These are phyloP conservation scores for Pterostichus niger DNA, from an alignment of 2,888 invertebrate species.

Conservation along the genomic window DNA sequence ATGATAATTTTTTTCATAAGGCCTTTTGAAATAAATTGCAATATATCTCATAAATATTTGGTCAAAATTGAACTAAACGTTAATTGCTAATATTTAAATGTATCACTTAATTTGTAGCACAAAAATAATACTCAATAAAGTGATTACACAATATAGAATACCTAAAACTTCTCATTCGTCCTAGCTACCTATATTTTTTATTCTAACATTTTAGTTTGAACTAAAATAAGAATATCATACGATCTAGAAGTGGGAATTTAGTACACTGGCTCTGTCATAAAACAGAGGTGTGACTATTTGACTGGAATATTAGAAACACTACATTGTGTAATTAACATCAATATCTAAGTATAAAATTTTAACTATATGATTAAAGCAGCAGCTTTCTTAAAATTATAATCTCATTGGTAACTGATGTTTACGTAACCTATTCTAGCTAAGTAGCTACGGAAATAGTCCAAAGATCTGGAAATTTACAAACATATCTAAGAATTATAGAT, in stretches of 20 bases:
- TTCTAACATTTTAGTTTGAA: conserved; percentile 33
- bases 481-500: too few species aligned
- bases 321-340: conserved; percentile 44
- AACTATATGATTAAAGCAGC: conserved; percentile 48
- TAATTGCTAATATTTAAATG: conserved; percentile 22
- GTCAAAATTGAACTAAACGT: conserved; percentile 27
- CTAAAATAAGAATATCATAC: conserved; percentile 24
- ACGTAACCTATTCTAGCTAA: background rate
- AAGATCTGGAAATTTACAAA: conserved; percentile 4
- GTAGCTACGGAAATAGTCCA: background rate
- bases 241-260: conserved; percentile 16
- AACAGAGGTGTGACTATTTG: conserved; percentile 6
- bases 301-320: conserved; percentile 40
- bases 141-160: background rate
- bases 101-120: conserved; percentile 5
- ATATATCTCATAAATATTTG: conserved; percentile 16
- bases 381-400: conserved; percentile 44
- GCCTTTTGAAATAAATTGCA: conserved; percentile 31
- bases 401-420: conserved; percentile 45
- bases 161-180: conserved; percentile 1
- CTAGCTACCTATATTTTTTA: background rate
- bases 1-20: conserved; percentile 41
- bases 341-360: conserved; percentile 54
- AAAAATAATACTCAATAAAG: background rate
- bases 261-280: background rate